Evolutionary conservation across 2,888 invertebrate species (phyloP), one percentile per base, ranked within the genome.

Genomic region (Scaptomyza flava): DNA sequence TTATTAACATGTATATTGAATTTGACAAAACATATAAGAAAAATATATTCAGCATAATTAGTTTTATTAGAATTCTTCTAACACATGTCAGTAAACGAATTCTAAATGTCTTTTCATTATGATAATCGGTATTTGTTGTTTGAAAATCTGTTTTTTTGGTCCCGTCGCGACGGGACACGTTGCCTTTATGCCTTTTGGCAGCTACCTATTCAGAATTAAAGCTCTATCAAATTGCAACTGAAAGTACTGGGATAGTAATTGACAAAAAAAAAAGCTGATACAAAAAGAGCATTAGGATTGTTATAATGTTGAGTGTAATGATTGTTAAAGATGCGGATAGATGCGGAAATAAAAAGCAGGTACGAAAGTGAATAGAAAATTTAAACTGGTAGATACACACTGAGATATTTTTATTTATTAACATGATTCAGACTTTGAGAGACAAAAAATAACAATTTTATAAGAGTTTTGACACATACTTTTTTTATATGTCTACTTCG

Each of bases 271-370:
- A 17, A 41, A 41, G 17, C 41, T 41, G 8, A 9, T 66, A 66
- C 57, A 58, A 48, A 68, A 62, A 66, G 52, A 56, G 34, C 45
- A 65, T 43, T 42, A 59, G 60, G 30, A 33, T 57, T 62, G 65
- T 62, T 57, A 17, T 17, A 17, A 41, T 17, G 9, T 9, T 9
- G 9, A 41, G 41, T 17, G 8, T 17, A 14, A 38, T 38, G 38
- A 14, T 36, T 33, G 42, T 23, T 38, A 14, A 33, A 14, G n/a
- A 38, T 2, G 41, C 4, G 4, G 27, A 9, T 30, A 33, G 6
- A n/a, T n/a, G n/a, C n/a, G n/a, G 11, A 8, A 46, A 12, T 27
- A 20, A 46, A 42, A 9, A 20, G 27, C 41, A 36, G 30, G 8
- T 17, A 57, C 30, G 27, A 27, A 4, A 27, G 27, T 27, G 27